phyloP scores from a whole-genome alignment of 1,140 invertebrate genomes.

The Daktulosphaira vitifoliae region DNA sequence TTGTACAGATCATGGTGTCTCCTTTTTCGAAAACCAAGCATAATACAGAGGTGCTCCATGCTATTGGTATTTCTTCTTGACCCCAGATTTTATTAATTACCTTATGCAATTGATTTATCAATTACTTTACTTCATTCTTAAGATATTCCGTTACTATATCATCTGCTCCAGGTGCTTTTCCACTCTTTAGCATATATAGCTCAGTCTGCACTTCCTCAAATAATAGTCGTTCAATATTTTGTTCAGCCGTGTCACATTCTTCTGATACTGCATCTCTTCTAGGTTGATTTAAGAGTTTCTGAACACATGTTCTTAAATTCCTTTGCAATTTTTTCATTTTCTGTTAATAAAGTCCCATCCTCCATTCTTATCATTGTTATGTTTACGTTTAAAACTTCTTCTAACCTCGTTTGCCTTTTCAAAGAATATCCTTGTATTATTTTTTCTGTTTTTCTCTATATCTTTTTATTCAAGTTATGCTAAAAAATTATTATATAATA shows the following conservation, averaged over 20 bases:
- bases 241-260: no score
- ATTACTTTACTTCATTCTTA: conserved; percentile 8
- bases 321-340: neutral
- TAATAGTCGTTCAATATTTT: conserved; percentile 22
- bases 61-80: neutral
- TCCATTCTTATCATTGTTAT: neutral
- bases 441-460: no score
- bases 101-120: conserved; percentile 8
- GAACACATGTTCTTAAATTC: neutral
- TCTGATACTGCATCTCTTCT: no score
- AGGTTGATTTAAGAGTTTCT: neutral
- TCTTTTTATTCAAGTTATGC: no score
- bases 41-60: neutral
- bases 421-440: no score
- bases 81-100: neutral
- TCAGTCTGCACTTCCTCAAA: neutral
- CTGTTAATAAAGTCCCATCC: neutral
- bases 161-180: conserved; percentile 20
- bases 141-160: neutral
- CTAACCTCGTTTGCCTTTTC: neutral
- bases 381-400: neutral
- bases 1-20: no score
- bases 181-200: conserved; percentile 2
- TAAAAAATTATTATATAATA: neutral
- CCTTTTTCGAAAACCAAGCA: neutral